Base-by-base conservation (phyloP, 2,113 vertebrate species). In the Embiotoca jacksoni region DNA sequence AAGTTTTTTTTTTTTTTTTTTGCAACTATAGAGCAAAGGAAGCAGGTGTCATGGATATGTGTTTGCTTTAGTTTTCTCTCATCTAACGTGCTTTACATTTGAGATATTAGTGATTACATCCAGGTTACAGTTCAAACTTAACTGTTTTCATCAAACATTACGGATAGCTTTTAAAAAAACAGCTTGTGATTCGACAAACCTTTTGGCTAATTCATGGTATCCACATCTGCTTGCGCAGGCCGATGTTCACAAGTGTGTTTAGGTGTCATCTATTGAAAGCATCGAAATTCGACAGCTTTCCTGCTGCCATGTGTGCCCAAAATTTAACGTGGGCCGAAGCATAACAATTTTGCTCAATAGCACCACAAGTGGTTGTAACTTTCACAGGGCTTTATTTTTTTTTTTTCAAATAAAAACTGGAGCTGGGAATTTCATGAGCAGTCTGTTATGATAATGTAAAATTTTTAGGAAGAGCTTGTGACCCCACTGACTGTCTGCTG, bases 21-120 rank as follows among this genome's bases (percentile, higher is more conserved):
- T 55, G 57, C 58, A 72, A 74, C 68, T 60, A 64, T 44, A 6
- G 64, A 90, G 75, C 67, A 74, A 82, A 88, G 49, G 55, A 76
- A 84, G 73, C 65, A 31, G 77, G 70, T 44, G n/a, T 33, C 54
- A 59, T 58, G 60, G 66, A 81, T 59, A 31, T 56, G 16, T 59
- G 11, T 36, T 68, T 7, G 32, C 30, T 16, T 16, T 56, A 58
- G 59, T 83, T 76, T 80, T 57, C 71, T 83, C 76, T 81, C 57
- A 67, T 67, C 11, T 23, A 8, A 47, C 35, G 16, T 66, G 58
- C 3, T 54, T 36, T 8, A 15, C 53, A 65, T 67, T 36, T 49
- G 14, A 41, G 14, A 6, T 23, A 1, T 62, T 32, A 6, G 6
- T 39, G 54, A 50, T 69, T 30, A 56, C 44, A 16, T 70, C 74